Percentiles rank a stretch among this genome's conserved stretches.
Conservation (phyloP, 1,140 invertebrate species). For the Leptinotarsa defecta region DNA sequence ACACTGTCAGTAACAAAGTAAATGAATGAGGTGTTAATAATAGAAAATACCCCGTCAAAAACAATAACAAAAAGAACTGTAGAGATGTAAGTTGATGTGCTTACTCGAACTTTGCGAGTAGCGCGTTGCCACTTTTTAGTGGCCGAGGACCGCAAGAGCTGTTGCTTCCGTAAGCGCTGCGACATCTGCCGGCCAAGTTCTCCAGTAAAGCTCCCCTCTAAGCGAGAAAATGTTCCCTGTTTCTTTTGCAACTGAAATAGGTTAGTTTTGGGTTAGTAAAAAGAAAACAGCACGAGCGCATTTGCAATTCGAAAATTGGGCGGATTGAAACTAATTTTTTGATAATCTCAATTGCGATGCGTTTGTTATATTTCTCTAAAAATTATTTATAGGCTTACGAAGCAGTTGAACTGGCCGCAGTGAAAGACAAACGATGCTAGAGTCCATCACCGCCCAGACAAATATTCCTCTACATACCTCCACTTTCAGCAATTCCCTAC, state of each 20-base stretch:
- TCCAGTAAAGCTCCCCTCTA: slow-evolving; percentile 63
- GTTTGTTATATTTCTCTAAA: too few species aligned
- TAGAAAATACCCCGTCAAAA: not conserved
- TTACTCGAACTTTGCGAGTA: slow-evolving; percentile 71
- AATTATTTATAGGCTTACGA: too few species aligned
- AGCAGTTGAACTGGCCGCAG: too few species aligned
- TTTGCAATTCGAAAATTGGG: too few species aligned
- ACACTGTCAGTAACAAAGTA: not conserved
- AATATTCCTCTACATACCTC: slow-evolving; percentile 59
- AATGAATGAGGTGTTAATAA: slow-evolving; percentile 7
- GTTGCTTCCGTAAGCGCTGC: slow-evolving; percentile 52
- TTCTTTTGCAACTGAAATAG: slow-evolving; percentile 57
- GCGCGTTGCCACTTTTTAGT: slow-evolving; percentile 63
- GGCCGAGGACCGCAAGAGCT: slow-evolving; percentile 49
- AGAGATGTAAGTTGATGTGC: slow-evolving; percentile 34
- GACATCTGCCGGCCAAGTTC: slow-evolving; percentile 62
- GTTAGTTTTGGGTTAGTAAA: slow-evolving; percentile 3
- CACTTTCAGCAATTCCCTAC: slow-evolving; percentile 69
- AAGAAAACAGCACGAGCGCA: not conserved
- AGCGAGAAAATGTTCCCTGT: slow-evolving; percentile 61
- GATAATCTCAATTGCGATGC: too few species aligned
- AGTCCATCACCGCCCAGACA: not conserved
- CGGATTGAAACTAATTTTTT: too few species aligned
- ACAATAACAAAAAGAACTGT: not conserved
- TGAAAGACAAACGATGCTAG: too few species aligned